Conservation (phyloP, 2,888 invertebrate genomes). For the Leistus spinibarbis region DNA sequence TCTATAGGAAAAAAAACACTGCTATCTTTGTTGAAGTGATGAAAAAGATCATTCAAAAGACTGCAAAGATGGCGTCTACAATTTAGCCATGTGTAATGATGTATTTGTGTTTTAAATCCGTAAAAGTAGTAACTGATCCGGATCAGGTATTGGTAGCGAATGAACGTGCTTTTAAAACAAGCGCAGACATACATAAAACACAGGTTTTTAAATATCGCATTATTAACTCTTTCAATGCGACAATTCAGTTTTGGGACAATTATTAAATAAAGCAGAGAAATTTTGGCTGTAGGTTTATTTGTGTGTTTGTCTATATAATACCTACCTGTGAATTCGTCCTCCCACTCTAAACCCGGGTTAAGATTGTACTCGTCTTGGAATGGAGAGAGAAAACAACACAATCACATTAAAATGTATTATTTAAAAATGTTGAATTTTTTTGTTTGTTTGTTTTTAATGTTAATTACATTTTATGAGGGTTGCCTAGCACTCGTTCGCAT, state of each 20-base stretch:
- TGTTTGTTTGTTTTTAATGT: background rate
- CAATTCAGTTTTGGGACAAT: background rate
- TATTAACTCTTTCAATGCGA: background rate
- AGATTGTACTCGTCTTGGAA: constrained; percentile 99
- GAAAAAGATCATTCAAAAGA: too few relatives aligned
- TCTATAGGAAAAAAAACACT: too few relatives aligned
- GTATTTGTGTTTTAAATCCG: too few relatives aligned
- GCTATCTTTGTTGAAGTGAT: too few relatives aligned
- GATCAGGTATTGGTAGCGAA: background rate
- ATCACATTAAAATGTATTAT: constrained; percentile 23
- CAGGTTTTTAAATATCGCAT: background rate
- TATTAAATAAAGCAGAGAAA: background rate
- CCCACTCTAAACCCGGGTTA: constrained; percentile 99
- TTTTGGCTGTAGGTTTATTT: background rate
- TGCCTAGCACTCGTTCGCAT: constrained; percentile 36
- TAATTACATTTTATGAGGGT: constrained; percentile 9
- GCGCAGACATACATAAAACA: background rate
- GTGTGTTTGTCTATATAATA: constrained; percentile 55
- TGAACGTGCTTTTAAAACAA: background rate
- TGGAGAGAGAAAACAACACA: constrained; percentile 56
- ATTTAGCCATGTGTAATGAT: too few relatives aligned
- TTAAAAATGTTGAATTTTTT: background rate
- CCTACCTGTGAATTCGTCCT: constrained; percentile 99
- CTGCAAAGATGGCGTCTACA: too few relatives aligned
- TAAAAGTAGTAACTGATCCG: too few relatives aligned